Base-by-base conservation (phyloP, 2,113 vertebrate species). In the Peromyscus leucopus region DNA sequence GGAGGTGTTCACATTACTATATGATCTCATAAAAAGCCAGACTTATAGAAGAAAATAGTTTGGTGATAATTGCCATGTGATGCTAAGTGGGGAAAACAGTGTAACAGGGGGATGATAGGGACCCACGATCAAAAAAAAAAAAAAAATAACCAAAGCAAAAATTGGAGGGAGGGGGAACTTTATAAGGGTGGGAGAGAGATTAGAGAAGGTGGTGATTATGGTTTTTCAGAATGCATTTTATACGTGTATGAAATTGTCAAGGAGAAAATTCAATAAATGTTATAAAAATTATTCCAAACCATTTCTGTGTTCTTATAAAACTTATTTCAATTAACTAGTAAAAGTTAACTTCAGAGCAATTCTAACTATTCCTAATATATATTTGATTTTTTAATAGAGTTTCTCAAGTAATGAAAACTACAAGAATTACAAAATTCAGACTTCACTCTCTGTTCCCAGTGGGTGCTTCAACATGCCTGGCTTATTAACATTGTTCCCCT, bases 401-500 rank as follows among this genome's bases (percentile, higher is more conserved):
- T 84, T 61, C 57, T 84, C 36, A 15, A 59, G 36, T 84, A 84
- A 84, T 61, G 55, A 84, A 83, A 83, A 63, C 36, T 61, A 4
- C 7, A 63, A 16, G 22, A 84, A 84, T 63, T 63, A 84, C n/a
- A 61, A 63, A 84, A 84, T 42, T 28, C n/a, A 42, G 24, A 24
- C 57, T 84, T 42, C n/a, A 61, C 3, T 9, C 24, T 61, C 36
- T 63, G 12, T 63, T 63, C 82, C 57, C 57, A 57, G 0, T 42
- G 0, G 48, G 90, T 57, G 33, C 5, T 84, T 92, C 42, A 89
- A 74, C 0, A 2, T 48, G 72, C 78, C 57, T 94, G 69, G 21
- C 63, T 97, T 84, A 2, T 93, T 51, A 90, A 10, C 74, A 5
- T 61, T 74, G 22, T 51, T 94, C 83, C 65, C 86, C 22, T 61